Evolutionary conservation across 2,113 vertebrate genomes (phyloP), one percentile per base, ranked within the genome.

Genomic region (Chaenocephalus aceratus): DNA sequence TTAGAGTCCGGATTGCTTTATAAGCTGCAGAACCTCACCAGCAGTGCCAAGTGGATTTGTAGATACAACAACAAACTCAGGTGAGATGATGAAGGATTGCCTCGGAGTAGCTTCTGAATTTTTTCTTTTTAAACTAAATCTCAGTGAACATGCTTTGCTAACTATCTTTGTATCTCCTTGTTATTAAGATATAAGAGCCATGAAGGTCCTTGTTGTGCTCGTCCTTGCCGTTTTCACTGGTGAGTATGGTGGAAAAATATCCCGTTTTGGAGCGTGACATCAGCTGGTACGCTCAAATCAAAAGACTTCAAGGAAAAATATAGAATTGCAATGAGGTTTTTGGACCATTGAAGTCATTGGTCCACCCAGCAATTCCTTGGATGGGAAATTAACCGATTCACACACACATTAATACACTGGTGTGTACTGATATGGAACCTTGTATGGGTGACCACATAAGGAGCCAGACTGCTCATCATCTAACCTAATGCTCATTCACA

Each of bases 171-270:
- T 21, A 2, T 44, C 14, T 76, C 58, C 26, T 30, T 30, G 36
- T 76, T 53, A 10, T 36, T 23, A 83, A 81, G 77, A 62, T 84
- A 54, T 52, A 54, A 77, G 9, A 83, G 14, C 63, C 87, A 95
- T 95, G 94, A 94, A 92, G 89, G 86, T 93, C 83, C 73, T 93
- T 18, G 91, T 58, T 79, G 82, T 94, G 45, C 82, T 92, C 59
- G 60, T 82, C 56, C 75, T 93, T 2, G 91, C 90, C 7, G 76
- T 83, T 72, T 90, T 94, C 80, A 85, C 71, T 13, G 89, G 94
- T 94, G 80, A 93, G 94, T 82, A 16, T 56, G 34, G 23, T 18
- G 8, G 23, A 0, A 21, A 60, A 44, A 21, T 23, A 53, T 23
- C 0, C 10, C 9, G 18, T 23, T 64, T 54, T 36, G 36, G 13